phyloP scores from a whole-genome alignment of 2,888 invertebrate genomes.

The Iselma pallidipennis region DNA sequence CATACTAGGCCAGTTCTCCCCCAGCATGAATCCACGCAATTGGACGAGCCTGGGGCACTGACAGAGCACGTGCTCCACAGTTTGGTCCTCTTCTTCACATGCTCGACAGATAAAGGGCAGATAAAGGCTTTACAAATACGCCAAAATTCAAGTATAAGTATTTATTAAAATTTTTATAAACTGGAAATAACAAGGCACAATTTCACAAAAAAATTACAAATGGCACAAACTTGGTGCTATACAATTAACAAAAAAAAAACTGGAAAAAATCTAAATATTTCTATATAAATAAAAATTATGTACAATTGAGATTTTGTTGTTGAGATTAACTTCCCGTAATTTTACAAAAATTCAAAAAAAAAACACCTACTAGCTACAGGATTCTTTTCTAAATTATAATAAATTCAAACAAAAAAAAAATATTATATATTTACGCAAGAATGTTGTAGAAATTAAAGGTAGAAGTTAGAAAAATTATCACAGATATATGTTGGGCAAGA shows the following conservation, averaged over 20 bases:
- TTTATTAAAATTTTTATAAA: constrained; percentile 51
- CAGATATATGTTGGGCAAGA: constrained; percentile 53
- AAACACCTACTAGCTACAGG: constrained; percentile 22
- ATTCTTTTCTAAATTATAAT: constrained; percentile 16
- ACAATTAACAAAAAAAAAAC: constrained; percentile 38
- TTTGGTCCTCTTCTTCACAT: too few relatives aligned
- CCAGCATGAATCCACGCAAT: too few relatives aligned
- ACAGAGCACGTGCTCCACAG: too few relatives aligned
- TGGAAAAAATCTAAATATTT: constrained; percentile 23
- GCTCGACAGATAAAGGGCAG: too few relatives aligned
- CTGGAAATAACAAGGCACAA: constrained; percentile 47
- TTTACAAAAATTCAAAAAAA: constrained; percentile 4
- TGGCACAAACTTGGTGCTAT: constrained; percentile 49
- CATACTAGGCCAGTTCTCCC: too few relatives aligned
- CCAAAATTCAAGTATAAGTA: constrained; percentile 9
- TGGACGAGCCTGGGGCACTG: too few relatives aligned
- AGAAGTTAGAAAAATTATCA: constrained; percentile 48
- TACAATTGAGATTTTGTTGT: constrained; percentile 39
- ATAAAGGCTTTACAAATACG: neutral
- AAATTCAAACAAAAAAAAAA: constrained; percentile 26
- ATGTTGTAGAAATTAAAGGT: constrained; percentile 29
- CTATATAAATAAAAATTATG: constrained; percentile 39
- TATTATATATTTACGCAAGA: constrained; percentile 26
- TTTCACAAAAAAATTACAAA: constrained; percentile 40
- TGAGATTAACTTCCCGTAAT: constrained; percentile 34